Base-by-base conservation (phyloP, 2,888 invertebrate genomes). In the Ethmia dodecea region DNA sequence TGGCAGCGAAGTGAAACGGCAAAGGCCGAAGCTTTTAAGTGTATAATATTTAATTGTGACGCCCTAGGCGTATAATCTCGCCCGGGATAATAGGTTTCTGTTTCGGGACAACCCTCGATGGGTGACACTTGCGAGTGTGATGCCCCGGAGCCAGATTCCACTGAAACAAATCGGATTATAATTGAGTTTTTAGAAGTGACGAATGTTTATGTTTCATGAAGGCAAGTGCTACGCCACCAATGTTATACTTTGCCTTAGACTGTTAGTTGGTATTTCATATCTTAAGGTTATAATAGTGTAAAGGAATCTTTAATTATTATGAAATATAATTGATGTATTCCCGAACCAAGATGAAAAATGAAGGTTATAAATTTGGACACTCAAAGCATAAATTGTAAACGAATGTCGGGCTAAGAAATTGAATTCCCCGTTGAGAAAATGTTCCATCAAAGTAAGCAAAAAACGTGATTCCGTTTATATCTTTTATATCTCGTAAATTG, bases 1-100 rank as follows among this genome's bases (percentile, higher is more conserved):
- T 84, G 86, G 76, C 83, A 84, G 76, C 76, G 74, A 78, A 80
- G 81, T 83, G 81, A 86, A 86, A 86, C 80, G 80, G 84, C 83
- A 84, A 86, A 86, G 83, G 83, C 79, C 86, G 86, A 83, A 83
- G 86, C 86, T 86, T 86, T 86, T 86, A 86, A 86, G 83, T 86
- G 86, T 86, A 86, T 86, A 86, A 86, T 86, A 86, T 86, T 86
- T 86, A 86, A 86, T 86, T 87, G 87, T 86, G 74, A 84, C 81
- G 86, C 87, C 86, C 84, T 83, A 80, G 87, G 87, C 86, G 86
- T 71, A 87, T 87, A 86, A 87, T 87, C 87, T 84, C 86, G 75
- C 87, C 86, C 74, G 77, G 76, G 86, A 86, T 87, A 87, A 87
- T 87, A 86, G 86, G 86, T 87, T 86, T 86, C 86, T 84, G 80